Percentiles rank a stretch among this genome's conserved stretches.
These are phyloP conservation scores for Hydriomena furcata DNA, from an alignment of 2,888 invertebrate species.

Conservation along the genomic window DNA sequence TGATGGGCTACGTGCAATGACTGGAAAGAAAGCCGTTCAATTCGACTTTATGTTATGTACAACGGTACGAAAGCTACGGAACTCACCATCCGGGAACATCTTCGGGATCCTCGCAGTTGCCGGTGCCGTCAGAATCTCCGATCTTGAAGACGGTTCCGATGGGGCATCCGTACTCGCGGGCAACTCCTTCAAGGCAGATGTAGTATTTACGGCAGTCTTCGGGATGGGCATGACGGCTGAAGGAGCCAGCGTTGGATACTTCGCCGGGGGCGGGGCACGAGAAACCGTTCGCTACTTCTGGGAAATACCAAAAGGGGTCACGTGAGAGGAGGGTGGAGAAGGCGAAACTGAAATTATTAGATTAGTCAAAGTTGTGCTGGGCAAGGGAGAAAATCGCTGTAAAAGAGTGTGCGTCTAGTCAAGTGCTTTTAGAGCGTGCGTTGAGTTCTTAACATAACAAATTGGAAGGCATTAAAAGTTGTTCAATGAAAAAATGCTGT, in stretches of 20 bases:
- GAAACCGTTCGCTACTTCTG: constrained; percentile 96
- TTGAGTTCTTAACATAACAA: background rate
- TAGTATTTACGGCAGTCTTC: constrained; percentile 98
- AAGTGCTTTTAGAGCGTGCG: constrained; percentile 24
- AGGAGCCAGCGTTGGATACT: constrained; percentile 92
- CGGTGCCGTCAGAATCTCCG: constrained; percentile 94
- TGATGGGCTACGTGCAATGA: constrained; percentile 31
- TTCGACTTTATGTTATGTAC: constrained; percentile 33
- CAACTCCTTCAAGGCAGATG: constrained; percentile 95
- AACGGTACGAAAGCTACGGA: constrained; percentile 25
- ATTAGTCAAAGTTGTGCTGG: constrained; percentile 44
- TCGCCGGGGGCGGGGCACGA: constrained; percentile 92
- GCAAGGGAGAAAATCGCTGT: constrained; percentile 43
- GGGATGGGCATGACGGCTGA: constrained; percentile 97
- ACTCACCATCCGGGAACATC: constrained; percentile 98
- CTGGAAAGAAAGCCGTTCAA: constrained; percentile 24
- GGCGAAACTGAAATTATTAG: constrained; percentile 57
- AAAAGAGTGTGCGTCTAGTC: constrained; percentile 34
- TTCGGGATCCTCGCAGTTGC: constrained; percentile 97
- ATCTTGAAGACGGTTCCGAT: constrained; percentile 98
- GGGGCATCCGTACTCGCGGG: constrained; percentile 97
- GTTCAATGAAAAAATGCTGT: no score
- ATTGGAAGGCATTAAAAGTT: no score
- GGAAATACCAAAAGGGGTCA: constrained; percentile 64
- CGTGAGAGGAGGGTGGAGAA: constrained; percentile 59